Base-by-base conservation (phyloP, 2,888 invertebrate species). In the Thyatira batis region DNA sequence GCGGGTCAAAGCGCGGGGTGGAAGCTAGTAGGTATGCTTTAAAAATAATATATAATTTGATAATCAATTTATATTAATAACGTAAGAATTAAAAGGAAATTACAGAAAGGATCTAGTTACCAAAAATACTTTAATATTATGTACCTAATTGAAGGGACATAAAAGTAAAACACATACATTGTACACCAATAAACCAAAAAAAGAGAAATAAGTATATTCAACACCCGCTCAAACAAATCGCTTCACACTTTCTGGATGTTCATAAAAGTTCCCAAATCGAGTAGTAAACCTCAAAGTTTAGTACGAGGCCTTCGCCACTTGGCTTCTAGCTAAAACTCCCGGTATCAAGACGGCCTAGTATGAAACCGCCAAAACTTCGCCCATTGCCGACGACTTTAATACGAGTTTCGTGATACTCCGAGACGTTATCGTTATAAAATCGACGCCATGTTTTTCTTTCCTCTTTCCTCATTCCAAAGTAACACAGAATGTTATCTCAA, bases 371-470 rank as follows among this genome's bases (percentile, higher is more conserved):
- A 52, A 76, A 85, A 85, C 76, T 86, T 86, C 61, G 60, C 61
- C 78, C 78, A 76, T 81, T 72, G 74, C 70, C 71, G 69, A 67
- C 76, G 78, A 85, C 74, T 85, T 86, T 83, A 81, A 80, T 84
- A 80, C 78, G 80, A 85, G 73, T 85, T 85, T 73, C 66, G 73
- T 72, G 76, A 77, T 77, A 73, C 77, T 75, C 61, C 50, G 61
- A 60, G 72, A 77, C 77, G 74, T 78, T 82, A 84, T 82, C 80
- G 76, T 79, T 82, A 76, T 78, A 79, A 82, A 82, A 83, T 82
- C 73, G 70, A 74, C 71, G 69, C 65, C 64, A 60, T 76, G 72
- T 76, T 82, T 80, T 74, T 70, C 71, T 75, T 73, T 69, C 59
- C 56, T 62, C 58, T 55, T 63, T 60, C 55, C 53, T 46, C 54